These are phyloP conservation scores for Morpho deidamia DNA, from an alignment of 2,888 invertebrate species.

Conservation along the genomic window DNA sequence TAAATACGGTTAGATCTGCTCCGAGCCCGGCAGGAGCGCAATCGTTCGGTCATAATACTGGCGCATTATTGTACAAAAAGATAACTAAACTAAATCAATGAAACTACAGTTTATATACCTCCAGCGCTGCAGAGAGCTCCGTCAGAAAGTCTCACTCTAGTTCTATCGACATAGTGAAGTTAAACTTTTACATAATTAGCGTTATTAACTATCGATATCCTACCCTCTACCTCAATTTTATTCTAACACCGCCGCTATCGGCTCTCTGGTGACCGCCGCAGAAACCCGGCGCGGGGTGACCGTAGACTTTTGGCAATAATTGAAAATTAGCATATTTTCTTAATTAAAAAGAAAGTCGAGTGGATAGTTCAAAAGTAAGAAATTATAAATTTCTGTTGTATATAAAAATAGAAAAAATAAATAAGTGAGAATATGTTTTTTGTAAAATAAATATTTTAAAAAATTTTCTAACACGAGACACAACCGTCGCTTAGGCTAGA, in stretches of 20 bases:
- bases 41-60: background rate
- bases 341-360: too few relatives aligned
- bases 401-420: slow-evolving; percentile 8
- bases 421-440: background rate
- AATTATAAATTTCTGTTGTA: too few relatives aligned
- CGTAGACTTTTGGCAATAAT: too few relatives aligned
- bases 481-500: background rate
- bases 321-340: too few relatives aligned
- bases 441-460: slow-evolving; percentile 6
- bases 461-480: slow-evolving; percentile 1
- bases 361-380: too few relatives aligned
- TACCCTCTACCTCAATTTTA: slow-evolving; percentile 20
- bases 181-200: too few relatives aligned
- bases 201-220: slow-evolving; percentile 9
- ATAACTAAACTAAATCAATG: too few relatives aligned
- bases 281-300: background rate
- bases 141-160: too few relatives aligned
- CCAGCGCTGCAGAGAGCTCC: too few relatives aligned
- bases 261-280: slow-evolving; percentile 1
- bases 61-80: too few relatives aligned
- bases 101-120: too few relatives aligned
- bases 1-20: slow-evolving; percentile 19
- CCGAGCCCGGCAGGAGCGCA: slow-evolving; percentile 2
- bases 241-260: slow-evolving; percentile 5
- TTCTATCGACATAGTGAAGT: too few relatives aligned